Conservation (phyloP, 2,888 invertebrate species). For the Netelia fuscicornis region DNA sequence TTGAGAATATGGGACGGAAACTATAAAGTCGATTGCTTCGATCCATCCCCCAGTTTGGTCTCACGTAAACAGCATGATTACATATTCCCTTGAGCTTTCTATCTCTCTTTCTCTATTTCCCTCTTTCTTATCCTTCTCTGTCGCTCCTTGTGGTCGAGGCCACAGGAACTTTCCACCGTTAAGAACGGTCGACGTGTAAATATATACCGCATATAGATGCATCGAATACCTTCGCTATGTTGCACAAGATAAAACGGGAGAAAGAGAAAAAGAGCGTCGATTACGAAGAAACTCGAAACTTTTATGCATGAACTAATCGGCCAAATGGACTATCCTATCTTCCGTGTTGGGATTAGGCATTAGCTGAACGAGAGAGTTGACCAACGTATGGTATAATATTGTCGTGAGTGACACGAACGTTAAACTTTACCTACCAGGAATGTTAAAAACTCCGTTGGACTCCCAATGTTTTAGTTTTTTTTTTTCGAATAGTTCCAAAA, state of each 20-base stretch:
- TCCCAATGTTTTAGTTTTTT: background rate
- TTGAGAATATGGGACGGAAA: constrained; percentile 36
- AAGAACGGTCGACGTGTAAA: background rate
- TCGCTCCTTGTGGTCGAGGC: constrained; percentile 30
- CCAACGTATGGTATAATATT: background rate
- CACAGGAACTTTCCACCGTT: constrained; percentile 57
- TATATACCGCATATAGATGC: constrained; percentile 2
- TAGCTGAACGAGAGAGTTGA: constrained; percentile 18
- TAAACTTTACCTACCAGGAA: background rate
- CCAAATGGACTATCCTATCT: constrained; percentile 37
- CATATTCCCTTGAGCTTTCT: constrained; percentile 30
- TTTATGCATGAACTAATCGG: constrained; percentile 39
- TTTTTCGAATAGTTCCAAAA: background rate
- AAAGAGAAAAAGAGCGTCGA: constrained; percentile 18
- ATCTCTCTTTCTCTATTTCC: background rate
- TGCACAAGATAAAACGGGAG: constrained; percentile 33
- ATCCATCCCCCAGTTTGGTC: constrained; percentile 51
- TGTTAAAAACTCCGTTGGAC: background rate
- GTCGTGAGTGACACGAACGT: background rate
- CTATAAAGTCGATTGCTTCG: constrained; percentile 59
- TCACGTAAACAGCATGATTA: constrained; percentile 55
- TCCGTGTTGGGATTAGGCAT: constrained; percentile 29
- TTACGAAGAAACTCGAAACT: constrained; percentile 44
- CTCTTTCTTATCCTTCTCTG: background rate
- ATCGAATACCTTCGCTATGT: constrained; percentile 19